Base-by-base conservation (phyloP, 2,888 invertebrate genomes). In the Calliopum simillimum region DNA sequence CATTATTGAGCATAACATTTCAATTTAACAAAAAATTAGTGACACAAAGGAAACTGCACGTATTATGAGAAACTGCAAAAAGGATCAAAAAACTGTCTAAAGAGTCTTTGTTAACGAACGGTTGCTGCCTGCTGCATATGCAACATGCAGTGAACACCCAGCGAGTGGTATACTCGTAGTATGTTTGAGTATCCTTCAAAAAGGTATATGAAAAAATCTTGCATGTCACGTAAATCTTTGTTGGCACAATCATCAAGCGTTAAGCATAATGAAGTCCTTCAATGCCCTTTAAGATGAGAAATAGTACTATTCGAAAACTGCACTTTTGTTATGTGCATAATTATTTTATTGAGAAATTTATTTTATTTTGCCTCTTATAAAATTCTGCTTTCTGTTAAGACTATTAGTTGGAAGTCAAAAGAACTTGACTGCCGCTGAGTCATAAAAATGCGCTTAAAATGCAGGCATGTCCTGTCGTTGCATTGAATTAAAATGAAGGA, bases 1-100 rank as follows among this genome's bases (percentile, higher is more conserved):
- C 72, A 75, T 75, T 74, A 72, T 72, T 59, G 56, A 58, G 64
- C 72, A 64, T 69, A 69, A 74, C 72, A 73, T 73, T 66, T 74
- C 75, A 73, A 74, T 75, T 75, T 71, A 14, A 58, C 62, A 21
- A 64, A 55, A 51, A 58, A 25, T 25, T 33, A 49, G 41, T 41
- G 51, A 51, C 5, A n/a, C 2, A 41, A 66, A 53, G 51, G 43
- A 59, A n/a, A 51, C 8, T 33, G 33, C 33, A 33, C 33, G 33
- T 8, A 33, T 33, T 33, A 8, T 3, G 8, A 33, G 33, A 33
- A 33, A 33, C 33, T 33, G 33, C 33, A 33, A n/a, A n/a, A n/a
- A 33, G 33, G 33, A 33, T 3, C 33, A 33, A 33, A n/a, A 33
- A 59, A 19, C 33, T n/a, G 21, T 6, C 41, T 6, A 13, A 43